These are phyloP conservation scores for Drosophila eugracilis DNA, from an alignment of 1,140 invertebrate genomes.

Conservation along the genomic window DNA sequence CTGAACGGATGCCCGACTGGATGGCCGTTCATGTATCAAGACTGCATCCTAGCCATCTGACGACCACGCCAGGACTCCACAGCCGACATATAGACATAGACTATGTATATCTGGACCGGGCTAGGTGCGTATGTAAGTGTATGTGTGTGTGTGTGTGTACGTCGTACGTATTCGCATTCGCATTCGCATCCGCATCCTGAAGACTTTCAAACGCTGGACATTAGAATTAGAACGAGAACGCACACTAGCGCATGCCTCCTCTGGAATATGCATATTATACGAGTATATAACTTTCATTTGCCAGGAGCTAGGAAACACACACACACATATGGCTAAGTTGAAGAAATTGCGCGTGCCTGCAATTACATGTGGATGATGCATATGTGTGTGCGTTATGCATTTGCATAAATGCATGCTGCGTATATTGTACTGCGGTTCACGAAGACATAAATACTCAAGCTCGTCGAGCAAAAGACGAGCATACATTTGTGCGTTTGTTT, in stretches of 20 bases:
- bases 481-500: conserved; percentile 15
- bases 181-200: conserved; percentile 52
- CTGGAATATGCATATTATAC: conserved; percentile 66
- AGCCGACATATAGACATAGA: conserved; percentile 3
- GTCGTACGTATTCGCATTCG: conserved; percentile 23
- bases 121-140: conserved; percentile 24
- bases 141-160: too few relatives aligned
- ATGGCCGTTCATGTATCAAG: conserved; percentile 63
- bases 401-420: conserved; percentile 67
- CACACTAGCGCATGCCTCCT: conserved; percentile 45
- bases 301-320: conserved; percentile 1
- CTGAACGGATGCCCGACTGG: conserved; percentile 53
- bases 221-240: conserved; percentile 61
- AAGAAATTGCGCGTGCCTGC: conserved; percentile 63
- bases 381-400: conserved; percentile 43
- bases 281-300: conserved; percentile 70
- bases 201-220: conserved; percentile 71
- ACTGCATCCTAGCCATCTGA: conserved; percentile 67
- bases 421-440: conserved; percentile 32
- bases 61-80: conserved; percentile 28
- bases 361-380: conserved; percentile 20
- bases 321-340: conserved; percentile 47
- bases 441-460: conserved; percentile 39
- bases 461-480: conserved; percentile 23
- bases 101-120: conserved; percentile 25